Conservation (phyloP, 2,113 vertebrate species). For the Progne subis region DNA sequence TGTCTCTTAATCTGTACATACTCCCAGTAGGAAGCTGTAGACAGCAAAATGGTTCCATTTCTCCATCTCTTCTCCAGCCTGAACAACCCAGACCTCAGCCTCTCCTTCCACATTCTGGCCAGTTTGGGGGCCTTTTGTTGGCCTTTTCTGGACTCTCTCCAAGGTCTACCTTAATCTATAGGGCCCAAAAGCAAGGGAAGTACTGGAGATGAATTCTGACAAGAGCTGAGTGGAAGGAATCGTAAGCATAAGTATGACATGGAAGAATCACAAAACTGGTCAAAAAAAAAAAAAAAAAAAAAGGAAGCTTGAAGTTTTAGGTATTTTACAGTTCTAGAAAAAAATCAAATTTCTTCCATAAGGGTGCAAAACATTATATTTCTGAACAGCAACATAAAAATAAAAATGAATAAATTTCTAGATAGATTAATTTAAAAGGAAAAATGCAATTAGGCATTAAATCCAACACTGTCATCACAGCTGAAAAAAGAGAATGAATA, state of each 20-base stretch:
- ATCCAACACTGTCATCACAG: not conserved
- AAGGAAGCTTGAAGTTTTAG: not conserved
- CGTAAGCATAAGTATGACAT: not conserved
- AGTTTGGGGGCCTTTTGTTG: not conserved
- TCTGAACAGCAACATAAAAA: not conserved
- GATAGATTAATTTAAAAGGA: too few species aligned
- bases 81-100: not conserved
- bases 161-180: not conserved
- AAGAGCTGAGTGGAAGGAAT: not conserved
- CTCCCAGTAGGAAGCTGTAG: not conserved
- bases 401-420: not conserved
- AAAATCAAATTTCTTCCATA: not conserved
- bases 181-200: not conserved
- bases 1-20: not conserved
- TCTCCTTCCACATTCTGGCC: not conserved
- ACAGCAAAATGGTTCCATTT: not conserved
- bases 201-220: not conserved
- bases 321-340: not conserved
- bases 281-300: not conserved
- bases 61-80: not conserved
- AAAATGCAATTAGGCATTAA: not conserved
- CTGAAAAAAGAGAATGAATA: not conserved
- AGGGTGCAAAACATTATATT: not conserved
- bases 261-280: not conserved
- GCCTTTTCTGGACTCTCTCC: not conserved